Conservation (phyloP, 2,797 vertebrate species). For the Silurus lanzhouensis region DNA sequence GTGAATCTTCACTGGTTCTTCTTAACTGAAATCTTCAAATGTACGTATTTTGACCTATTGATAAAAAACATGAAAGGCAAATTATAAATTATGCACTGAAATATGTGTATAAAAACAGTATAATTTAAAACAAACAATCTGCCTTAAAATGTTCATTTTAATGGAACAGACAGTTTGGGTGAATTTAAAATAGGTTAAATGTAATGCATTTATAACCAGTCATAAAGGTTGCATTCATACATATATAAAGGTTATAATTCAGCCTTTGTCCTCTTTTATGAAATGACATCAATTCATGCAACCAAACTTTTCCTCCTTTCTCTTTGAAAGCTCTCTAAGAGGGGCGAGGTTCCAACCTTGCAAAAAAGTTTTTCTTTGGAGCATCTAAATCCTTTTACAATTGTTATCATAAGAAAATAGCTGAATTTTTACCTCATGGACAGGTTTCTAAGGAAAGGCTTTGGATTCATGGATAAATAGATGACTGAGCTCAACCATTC, state of each 20-base stretch:
- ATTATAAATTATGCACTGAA: neutral
- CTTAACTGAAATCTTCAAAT: neutral
- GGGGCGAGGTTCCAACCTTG: neutral
- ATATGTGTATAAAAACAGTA: neutral
- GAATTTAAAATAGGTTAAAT: constrained; percentile 31
- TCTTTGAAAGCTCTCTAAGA: constrained; percentile 7
- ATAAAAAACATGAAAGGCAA: neutral
- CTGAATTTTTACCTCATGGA: too few relatives aligned
- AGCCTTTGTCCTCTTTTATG: constrained; percentile 52
- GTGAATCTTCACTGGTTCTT: neutral
- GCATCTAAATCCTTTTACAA: neutral
- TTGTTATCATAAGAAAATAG: neutral
- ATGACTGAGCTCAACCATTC: neutral
- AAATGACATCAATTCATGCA: constrained; percentile 47
- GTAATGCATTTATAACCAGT: neutral
- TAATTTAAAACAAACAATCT: constrained; percentile 10
- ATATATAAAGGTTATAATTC: neutral
- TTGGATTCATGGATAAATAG: neutral
- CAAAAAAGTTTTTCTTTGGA: neutral
- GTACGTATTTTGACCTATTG: too few relatives aligned
- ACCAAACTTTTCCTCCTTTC: constrained; percentile 8
- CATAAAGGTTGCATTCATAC: too few relatives aligned
- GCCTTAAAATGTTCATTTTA: constrained; percentile 47
- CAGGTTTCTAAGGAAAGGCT: neutral
- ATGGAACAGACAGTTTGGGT: constrained; percentile 21